Conservation (phyloP, 2,113 vertebrate species). For the Dascyllus trimaculatus region DNA sequence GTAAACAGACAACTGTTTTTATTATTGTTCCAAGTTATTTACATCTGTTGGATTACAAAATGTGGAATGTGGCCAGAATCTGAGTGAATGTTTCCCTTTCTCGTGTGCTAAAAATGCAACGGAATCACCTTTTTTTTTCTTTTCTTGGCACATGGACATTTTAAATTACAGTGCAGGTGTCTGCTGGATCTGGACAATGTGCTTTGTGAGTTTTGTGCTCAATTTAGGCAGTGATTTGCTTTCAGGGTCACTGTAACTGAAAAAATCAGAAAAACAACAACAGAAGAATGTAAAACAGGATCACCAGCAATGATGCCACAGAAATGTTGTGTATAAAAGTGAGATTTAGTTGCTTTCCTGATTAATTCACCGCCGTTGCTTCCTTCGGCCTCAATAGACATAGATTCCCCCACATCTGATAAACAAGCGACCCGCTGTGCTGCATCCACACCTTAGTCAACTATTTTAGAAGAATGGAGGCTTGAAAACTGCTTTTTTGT, state of each 20-base stretch:
- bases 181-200: slow-evolving; percentile 55
- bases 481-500: background rate
- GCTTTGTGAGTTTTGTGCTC: slow-evolving; percentile 75
- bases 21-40: slow-evolving; percentile 75
- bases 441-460: slow-evolving; percentile 19
- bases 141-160: slow-evolving; percentile 49
- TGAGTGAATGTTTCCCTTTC: slow-evolving; percentile 34
- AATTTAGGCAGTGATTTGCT: slow-evolving; percentile 79
- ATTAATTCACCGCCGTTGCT: slow-evolving; percentile 37
- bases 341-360: slow-evolving; percentile 44
- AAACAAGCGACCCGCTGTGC: slow-evolving; percentile 39
- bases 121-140: slow-evolving; percentile 9
- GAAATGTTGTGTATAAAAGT: slow-evolving; percentile 26
- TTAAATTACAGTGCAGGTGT: slow-evolving; percentile 56
- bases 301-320: slow-evolving; percentile 45
- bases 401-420: slow-evolving; percentile 36
- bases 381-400: slow-evolving; percentile 25
- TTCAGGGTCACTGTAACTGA: slow-evolving; percentile 37
- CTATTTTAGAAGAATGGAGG: slow-evolving; percentile 14
- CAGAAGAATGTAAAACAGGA: slow-evolving; percentile 60
- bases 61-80: slow-evolving; percentile 74
- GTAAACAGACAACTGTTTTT: slow-evolving; percentile 70
- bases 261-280: slow-evolving; percentile 14
- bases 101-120: slow-evolving; percentile 44
- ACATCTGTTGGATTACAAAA: slow-evolving; percentile 78